Evolutionary conservation across 2,888 invertebrate species (phyloP).

Genomic region (Pyrrhosoma nymphula): DNA sequence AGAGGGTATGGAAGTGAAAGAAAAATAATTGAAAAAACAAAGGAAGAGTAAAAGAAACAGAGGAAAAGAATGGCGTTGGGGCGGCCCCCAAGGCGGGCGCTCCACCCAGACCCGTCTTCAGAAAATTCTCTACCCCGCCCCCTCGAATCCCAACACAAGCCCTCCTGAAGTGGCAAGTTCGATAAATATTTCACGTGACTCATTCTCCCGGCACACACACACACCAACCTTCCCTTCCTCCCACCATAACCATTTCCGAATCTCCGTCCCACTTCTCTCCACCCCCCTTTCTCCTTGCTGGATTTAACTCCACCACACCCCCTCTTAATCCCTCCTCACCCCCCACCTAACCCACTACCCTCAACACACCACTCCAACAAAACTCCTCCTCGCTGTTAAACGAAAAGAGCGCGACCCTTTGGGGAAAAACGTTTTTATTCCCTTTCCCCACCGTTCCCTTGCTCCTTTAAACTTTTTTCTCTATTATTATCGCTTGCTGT

Average conservation of each 20-base stretch:
- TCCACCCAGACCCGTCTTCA: background rate
- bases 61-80: background rate
- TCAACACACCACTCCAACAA: background rate
- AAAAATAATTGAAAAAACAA: background rate
- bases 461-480: background rate
- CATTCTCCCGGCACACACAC: background rate
- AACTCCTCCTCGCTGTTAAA: background rate
- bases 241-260: background rate
- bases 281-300: too few relatives aligned
- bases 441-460: background rate
- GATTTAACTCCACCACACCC: background rate
- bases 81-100: too few relatives aligned
- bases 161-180: slow-evolving; percentile 31
- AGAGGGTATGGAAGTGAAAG: background rate
- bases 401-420: background rate
- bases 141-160: background rate
- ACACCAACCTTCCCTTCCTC: background rate
- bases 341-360: background rate
- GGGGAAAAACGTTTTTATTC: background rate
- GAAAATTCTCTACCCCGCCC: background rate
- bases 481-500: too few relatives aligned
- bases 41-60: background rate
- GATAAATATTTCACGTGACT: slow-evolving; percentile 56
- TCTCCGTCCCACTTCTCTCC: too few relatives aligned
- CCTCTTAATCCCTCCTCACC: background rate